Evolutionary conservation across 64 coral and sea anemone species (phyloP).

Genomic region (Platygyra sinensis): DNA sequence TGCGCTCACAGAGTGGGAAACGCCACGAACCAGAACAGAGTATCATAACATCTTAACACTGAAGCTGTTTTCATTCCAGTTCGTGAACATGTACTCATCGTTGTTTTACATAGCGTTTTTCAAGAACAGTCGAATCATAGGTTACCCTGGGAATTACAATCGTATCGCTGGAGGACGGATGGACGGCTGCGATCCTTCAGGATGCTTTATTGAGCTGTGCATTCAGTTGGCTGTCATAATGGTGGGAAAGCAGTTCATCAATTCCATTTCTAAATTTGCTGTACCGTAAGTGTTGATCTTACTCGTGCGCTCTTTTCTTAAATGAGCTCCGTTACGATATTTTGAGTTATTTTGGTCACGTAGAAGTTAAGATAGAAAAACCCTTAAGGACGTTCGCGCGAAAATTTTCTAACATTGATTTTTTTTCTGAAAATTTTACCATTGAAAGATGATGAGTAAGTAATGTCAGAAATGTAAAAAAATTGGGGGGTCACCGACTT

Average conservation of each 20-base stretch:
- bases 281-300: slow-evolving; percentile 81
- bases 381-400: too few relatives aligned
- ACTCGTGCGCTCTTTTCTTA: background rate
- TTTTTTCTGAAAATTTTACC: too few relatives aligned
- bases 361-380: too few relatives aligned
- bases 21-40: slow-evolving; percentile 77
- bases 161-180: slow-evolving; percentile 72
- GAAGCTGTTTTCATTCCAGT: slow-evolving; percentile 95
- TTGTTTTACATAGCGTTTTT: slow-evolving; percentile 99
- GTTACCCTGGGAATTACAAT: slow-evolving; percentile 80
- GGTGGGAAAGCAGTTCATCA: slow-evolving; percentile 88
- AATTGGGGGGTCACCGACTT: too few relatives aligned
- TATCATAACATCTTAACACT: slow-evolving; percentile 82
- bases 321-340: background rate
- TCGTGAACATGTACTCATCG: slow-evolving; percentile 92
- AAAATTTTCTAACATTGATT: too few relatives aligned
- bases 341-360: background rate
- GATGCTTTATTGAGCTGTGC: slow-evolving; percentile 96
- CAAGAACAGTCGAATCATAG: slow-evolving; percentile 78
- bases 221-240: slow-evolving; percentile 95
- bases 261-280: slow-evolving; percentile 76
- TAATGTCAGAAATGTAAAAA: too few relatives aligned
- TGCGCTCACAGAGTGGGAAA: slow-evolving; percentile 92
- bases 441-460: too few relatives aligned
- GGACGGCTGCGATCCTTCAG: slow-evolving; percentile 97